Base-by-base conservation (phyloP, 2,113 vertebrate species). In the Bubo bubo region DNA sequence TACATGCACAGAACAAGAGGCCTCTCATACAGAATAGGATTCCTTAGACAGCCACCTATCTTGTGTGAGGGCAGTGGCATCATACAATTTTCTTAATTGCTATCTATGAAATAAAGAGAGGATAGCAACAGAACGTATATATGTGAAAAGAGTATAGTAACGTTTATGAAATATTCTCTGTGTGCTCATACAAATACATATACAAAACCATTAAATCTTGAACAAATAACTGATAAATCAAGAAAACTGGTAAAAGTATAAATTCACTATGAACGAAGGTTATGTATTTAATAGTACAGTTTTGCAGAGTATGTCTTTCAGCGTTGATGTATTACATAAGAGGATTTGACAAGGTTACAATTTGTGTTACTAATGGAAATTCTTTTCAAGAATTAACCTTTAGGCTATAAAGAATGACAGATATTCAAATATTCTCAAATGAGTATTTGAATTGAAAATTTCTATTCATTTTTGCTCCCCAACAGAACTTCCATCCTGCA, bases 331-430 rank as follows among this genome's bases (percentile, higher is more conserved):
- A 91, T 97, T 98, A 90, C 95, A 93, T 97, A 98, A 98, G 97
- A 98, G 52, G 89, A 97, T 97, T 98, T 98, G 98, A 98, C 97
- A 98, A 98, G 98, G 98, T 98, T 98, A 97, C 95, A 97, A 97
- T 98, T 97, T 96, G 86, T 97, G 93, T 94, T 98, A 97, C 97
- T 98, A 98, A 98, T 98, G 97, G 98, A 98, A 98, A 98, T 98
- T 98, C 95, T 98, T 98, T 97, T 92, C 92, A 96, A 97, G 94
- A 98, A 98, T 98, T 98, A 98, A 98, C 97, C 98, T 98, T 97
- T 97, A 95, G 96, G 91, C 91, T 97, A 95, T 85, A 97, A 97
- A 97, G 98, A 98, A 97, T 97, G 97, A 97, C 97, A 98, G 96
- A 98, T 98, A 98, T 97, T 98, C 93, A 98, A 97, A 98, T 98